Base-by-base conservation (phyloP, 2,888 invertebrate species). In the Hecatera dysodea region DNA sequence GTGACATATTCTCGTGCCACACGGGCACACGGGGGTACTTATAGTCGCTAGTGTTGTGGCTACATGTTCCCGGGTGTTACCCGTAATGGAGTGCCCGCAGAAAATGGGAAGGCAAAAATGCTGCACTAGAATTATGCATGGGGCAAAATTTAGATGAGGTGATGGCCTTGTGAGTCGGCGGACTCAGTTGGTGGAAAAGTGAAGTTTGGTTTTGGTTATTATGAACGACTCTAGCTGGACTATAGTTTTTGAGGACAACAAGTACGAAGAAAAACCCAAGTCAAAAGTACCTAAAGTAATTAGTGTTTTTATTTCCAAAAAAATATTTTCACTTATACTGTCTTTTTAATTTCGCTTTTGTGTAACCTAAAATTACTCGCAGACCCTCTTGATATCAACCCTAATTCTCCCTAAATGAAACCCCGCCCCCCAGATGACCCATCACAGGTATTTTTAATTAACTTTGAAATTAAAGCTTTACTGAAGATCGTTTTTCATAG, bases 1-100 rank as follows among this genome's bases (percentile, higher is more conserved):
- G 92, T 93, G 94, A 94, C 94, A 94, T 93, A 93, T 94, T 94
- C 93, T 89, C 93, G 91, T 89, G 90, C 86, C 90, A 87, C 92
- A 82, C 88, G 91, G 90, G 91, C 90, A 87, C 92, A 82, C 88
- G 91, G 90, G 91, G 87, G 91, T 92, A 90, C 92, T 93, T 92
- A 92, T 89, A 85, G 83, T 82, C 85, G 88, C 86, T 90, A 90
- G 88, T 89, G 89, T 88, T 89, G 90, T 85, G 90, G 91, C 86
- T 87, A 90, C 90, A 89, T 86, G 81, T 80, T 74, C 81, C 90
- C 89, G 90, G 88, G 88, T 91, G 89, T 89, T 90, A 90, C 90
- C 87, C 82, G 89, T 94, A 93, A 93, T 92, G 90, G 90, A 92
- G 90, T 89, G 86, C 87, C 87, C 86, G 81, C 84, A 86, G 86